These are phyloP conservation scores for Seira musarum DNA, from an alignment of 2,888 invertebrate genomes.

Conservation along the genomic window DNA sequence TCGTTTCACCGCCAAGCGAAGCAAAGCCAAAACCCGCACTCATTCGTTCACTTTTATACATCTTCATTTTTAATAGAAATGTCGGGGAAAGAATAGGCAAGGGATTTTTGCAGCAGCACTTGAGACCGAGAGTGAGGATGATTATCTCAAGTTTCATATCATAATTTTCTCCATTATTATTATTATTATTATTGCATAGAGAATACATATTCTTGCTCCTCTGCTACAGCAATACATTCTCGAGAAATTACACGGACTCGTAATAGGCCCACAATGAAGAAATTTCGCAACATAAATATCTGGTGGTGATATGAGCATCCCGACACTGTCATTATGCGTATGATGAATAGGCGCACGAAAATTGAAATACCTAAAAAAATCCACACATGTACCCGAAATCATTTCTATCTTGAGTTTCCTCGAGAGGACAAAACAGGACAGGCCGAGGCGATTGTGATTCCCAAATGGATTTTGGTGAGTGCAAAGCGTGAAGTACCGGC, in stretches of 20 bases:
- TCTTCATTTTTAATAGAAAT: slow-evolving; percentile 8
- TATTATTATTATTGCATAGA: too few species aligned
- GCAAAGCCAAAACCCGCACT: background rate
- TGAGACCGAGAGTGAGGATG: slow-evolving; percentile 4
- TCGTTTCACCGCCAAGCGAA: slow-evolving; percentile 2
- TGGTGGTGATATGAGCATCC: background rate
- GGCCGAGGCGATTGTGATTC: slow-evolving; percentile 23
- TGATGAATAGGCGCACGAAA: background rate
- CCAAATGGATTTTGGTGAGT: too few species aligned
- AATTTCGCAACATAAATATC: slow-evolving; percentile 7
- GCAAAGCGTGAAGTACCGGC: too few species aligned
- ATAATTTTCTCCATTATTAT: slow-evolving; percentile 14
- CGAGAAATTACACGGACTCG: background rate
- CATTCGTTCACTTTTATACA: background rate
- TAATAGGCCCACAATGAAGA: slow-evolving; percentile 13
- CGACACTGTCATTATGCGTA: background rate
- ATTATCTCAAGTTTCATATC: slow-evolving; percentile 10
- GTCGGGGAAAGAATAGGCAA: background rate
- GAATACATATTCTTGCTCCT: too few species aligned
- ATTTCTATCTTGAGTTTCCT: too few species aligned
- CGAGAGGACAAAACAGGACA: background rate
- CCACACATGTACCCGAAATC: too few species aligned
- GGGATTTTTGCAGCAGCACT: background rate
- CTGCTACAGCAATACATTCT: too few species aligned
- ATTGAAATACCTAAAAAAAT: background rate